Evolutionary conservation across 2,797 vertebrate genomes (phyloP).

Genomic region (Gadopsis bispinosus): DNA sequence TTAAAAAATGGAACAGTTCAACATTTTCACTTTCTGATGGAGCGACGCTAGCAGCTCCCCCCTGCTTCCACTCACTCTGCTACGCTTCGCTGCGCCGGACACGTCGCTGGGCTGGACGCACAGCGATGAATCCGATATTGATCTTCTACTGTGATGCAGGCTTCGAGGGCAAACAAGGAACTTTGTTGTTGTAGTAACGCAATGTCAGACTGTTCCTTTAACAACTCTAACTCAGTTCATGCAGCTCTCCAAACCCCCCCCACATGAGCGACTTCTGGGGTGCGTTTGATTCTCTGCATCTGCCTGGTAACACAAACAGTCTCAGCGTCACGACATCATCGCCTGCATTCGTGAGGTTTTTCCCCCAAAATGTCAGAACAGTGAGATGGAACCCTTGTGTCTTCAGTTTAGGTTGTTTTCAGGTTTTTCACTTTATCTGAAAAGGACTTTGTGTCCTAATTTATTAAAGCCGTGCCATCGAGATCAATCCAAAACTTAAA

Average conservation of each 20-base stretch:
- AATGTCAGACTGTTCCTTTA: slow-evolving; percentile 3
- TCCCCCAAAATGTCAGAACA: neutral
- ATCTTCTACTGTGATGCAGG: neutral
- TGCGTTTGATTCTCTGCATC: slow-evolving; percentile 13
- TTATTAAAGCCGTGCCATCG: neutral
- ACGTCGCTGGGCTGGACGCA: too few species aligned
- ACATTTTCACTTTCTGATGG: neutral
- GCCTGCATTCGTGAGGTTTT: neutral
- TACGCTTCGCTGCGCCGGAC: neutral
- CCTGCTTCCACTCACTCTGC: neutral
- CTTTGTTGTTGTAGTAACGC: neutral
- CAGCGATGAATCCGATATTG: neutral
- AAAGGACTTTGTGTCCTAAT: neutral
- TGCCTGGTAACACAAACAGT: slow-evolving; percentile 43
- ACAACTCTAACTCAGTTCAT: neutral
- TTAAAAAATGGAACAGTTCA: neutral
- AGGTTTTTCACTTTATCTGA: neutral
- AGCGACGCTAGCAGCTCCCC: neutral
- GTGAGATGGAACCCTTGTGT: neutral
- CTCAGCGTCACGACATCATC: slow-evolving; percentile 27
- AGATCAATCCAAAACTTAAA: neutral
- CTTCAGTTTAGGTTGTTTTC: slow-evolving; percentile 3
- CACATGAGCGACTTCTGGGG: slow-evolving; percentile 11
- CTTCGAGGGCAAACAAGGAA: neutral
- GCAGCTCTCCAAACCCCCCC: slow-evolving; percentile 10